Base-by-base conservation (phyloP, 2,113 vertebrate species). In the Prunella fulvescens region DNA sequence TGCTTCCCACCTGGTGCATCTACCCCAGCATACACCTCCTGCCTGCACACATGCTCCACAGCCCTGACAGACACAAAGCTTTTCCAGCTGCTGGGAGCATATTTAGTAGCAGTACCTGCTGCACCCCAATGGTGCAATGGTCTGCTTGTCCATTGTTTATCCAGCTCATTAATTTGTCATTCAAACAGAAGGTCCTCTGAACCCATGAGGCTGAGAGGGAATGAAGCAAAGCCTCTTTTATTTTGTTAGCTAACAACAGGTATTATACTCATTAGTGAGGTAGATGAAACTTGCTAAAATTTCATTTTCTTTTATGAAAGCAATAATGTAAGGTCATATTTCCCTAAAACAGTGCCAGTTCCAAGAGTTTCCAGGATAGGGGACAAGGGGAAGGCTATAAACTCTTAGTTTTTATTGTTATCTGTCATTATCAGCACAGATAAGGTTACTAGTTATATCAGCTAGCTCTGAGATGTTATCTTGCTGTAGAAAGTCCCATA, bases 1-100 rank as follows among this genome's bases (percentile, higher is more conserved):
- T 98, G 97, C 91, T 98, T 98, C 71, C 88, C 98, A n/a, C 96
- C 97, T 11, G 97, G 96, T 47, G 53, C 44, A 13, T 13, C 33
- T 15, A 26, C 8, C 7, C 24, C 42, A 31, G 20, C 6, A 9
- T 1, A 37, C 6, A 1, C 20, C 66, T 44, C 4, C 47, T 45
- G 24, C 54, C 96, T 42, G 82, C 54, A 25, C 24, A 96, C 0
- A 6, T 94, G 74, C 57, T 98, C 53, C 28, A 71, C 4, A 74
- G 91, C 6, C 7, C 83, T 5, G n/a, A 95, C 2, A 24, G 56
- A 33, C 33, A 7, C 1, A 0, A 3, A 13, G 3, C 22, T 7
- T 93, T 97, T 67, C 71, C 86, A 5, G 94, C 42, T 2, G 84
- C 90, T 1, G 65, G 76, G 3, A 79, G 66, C 37, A 39, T 37